Conservation (phyloP, 2,888 invertebrate genomes). For the Mesorhabditis sp. region DNA sequence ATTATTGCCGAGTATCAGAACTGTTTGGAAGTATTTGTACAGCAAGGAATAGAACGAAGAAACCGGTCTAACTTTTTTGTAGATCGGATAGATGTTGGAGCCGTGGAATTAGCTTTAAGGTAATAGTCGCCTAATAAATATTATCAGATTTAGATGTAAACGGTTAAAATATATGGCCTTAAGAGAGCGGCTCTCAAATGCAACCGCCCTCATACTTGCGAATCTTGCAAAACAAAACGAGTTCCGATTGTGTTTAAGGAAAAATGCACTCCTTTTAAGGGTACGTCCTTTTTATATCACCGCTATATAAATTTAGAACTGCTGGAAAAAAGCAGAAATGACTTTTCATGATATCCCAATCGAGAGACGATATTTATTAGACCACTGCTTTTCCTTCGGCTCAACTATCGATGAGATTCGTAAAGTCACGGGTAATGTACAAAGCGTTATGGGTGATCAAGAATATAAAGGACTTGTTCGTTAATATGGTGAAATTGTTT, state of each 20-base stretch:
- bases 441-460: constrained; percentile 3
- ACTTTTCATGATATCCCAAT: neutral
- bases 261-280: constrained; percentile 71
- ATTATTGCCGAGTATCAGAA: constrained; percentile 23
- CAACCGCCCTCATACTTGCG: constrained; percentile 73
- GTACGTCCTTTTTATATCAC: constrained; percentile 43
- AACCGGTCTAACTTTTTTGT: constrained; percentile 70
- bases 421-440: neutral
- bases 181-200: constrained; percentile 75
- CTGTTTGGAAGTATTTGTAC: constrained; percentile 23
- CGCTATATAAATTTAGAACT: neutral
- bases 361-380: neutral
- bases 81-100: constrained; percentile 70
- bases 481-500: neutral
- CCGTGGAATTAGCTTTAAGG: constrained; percentile 70
- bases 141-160: constrained; percentile 22
- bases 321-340: neutral
- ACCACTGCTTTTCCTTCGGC: neutral
- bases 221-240: constrained; percentile 52
- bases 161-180: constrained; percentile 31
- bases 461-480: neutral
- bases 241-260: constrained; percentile 63
- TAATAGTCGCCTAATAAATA: constrained; percentile 65
- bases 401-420: neutral
- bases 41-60: constrained; percentile 52